Base-by-base conservation (phyloP, 2,113 vertebrate species). In the Anoplopoma fimbria region DNA sequence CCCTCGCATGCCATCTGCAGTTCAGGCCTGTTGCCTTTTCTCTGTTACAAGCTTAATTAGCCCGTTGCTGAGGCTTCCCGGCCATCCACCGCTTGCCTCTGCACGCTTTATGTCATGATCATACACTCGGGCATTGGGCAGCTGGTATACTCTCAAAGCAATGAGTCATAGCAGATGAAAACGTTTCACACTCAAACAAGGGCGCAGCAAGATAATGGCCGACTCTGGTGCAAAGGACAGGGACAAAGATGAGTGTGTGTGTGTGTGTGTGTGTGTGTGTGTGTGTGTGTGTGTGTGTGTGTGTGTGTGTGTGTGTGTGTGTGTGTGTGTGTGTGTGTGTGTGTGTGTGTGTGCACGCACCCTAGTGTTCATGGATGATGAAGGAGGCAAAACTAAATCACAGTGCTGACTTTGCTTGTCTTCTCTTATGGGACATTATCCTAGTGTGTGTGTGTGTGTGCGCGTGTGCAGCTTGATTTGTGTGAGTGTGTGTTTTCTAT, bases 41-140 rank as follows among this genome's bases (percentile, higher is more conserved):
- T 61, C 84, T 38, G 75, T 87, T 72, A 29, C 81, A 76, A 79
- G 90, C 88, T 86, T 92, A 94, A 95, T 94, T 91, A 93, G 87
- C 82, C 65, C 73, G 21, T 87, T 29, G 76, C 86, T n/a, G 75
- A 87, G 77, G 85, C 81, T 89, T 91, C 76, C 71, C 83, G 53
- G 81, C 53, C 88, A 84, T 90, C 83, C 80, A 74, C 64, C 9
- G 76, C 72, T 75, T 75, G 75, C 76, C 67, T 79, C 87, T 19
- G n/a, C 82, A 64, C 79, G 60, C 82, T 86, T 87, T 81, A 73
- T 72, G 82, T 83, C 81, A 79, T 88, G 92, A 93, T 94, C 88
- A 90, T 90, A 90, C 93, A 85, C 91, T 88, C 67, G 88, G 87
- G 90, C 86, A 90, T 89, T 79, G 81, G 85, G 85, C 94, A 92